Percentiles rank a stretch among this genome's conserved stretches.
These are phyloP conservation scores for Troides helena DNA, from an alignment of 2,888 invertebrate species.

Conservation along the genomic window DNA sequence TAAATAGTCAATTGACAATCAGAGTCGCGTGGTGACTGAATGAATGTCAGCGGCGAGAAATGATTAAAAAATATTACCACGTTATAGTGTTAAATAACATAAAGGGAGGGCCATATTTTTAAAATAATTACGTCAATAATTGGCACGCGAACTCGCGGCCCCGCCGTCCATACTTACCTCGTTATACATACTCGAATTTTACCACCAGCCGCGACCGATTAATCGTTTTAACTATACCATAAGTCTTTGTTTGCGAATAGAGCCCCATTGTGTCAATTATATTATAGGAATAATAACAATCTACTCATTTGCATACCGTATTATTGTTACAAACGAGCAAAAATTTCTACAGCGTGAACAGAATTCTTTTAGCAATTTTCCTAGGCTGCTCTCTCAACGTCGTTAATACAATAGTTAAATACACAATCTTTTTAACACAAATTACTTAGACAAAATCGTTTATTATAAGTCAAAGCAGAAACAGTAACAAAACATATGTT, in stretches of 20 bases:
- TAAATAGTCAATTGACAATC: constrained; percentile 69
- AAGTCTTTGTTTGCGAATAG: constrained; percentile 64
- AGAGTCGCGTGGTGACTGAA: constrained; percentile 50
- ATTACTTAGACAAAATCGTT: background rate
- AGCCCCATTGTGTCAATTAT: constrained; percentile 70
- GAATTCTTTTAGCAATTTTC: background rate
- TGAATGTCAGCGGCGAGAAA: constrained; percentile 52
- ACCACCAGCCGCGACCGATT: constrained; percentile 78
- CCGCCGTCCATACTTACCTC: constrained; percentile 57
- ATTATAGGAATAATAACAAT: constrained; percentile 58
- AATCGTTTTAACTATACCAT: constrained; percentile 77
- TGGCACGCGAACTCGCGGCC: constrained; percentile 68
- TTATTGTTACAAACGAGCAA: constrained; percentile 26
- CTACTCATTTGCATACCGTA: constrained; percentile 61
- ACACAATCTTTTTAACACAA: background rate
- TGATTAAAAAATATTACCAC: constrained; percentile 69
- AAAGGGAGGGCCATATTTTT: constrained; percentile 73
- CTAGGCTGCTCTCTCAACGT: background rate
- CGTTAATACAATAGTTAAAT: background rate
- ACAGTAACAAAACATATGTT: no score
- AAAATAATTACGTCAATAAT: constrained; percentile 80
- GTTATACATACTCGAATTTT: constrained; percentile 70
- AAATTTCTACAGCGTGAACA: constrained; percentile 3
- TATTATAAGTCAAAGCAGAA: no score
- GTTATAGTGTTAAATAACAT: constrained; percentile 69